Base-by-base conservation (phyloP, 2,888 invertebrate genomes). In the Ormyrus labotus region DNA sequence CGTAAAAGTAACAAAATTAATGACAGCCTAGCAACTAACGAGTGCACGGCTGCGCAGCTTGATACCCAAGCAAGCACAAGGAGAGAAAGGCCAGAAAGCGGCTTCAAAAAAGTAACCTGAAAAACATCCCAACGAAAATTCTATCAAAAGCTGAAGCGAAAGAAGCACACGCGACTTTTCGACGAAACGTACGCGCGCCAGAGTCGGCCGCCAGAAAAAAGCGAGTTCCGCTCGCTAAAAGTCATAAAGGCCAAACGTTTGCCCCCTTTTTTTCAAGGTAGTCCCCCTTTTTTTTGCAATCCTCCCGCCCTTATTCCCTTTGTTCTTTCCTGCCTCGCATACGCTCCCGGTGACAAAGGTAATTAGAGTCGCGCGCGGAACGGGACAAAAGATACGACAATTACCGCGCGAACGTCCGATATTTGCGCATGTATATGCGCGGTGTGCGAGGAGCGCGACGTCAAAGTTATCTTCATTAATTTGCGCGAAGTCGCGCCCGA, bases 381-480 rank as follows among this genome's bases (percentile, higher is more conserved):
- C 64, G 51, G 57, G 45, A 79, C 75, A 80, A 82, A 82, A 82
- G 82, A 79, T 79, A 76, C 73, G 82, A 80, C 79, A 82, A 82
- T 82, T 80, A 79, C 69, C 73, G 64, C 13, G 68, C 71, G 47
- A 68, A 68, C 65, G 57, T 68, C 75, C 69, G 45, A 53, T 61
- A 34, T 45, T 60, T 19, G 50, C 6, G 65, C n/a, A 50, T 19
- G 55, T 53, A 6, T 55, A 5, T 34, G 34, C 45, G 34, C 48
- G 74, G 55, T 34, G 11, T 58, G 48, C 53, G 60, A 51, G 58
- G 34, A 53, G 34, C 34, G 34, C 61, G 55, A 74, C 67, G 78
- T 78, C 80, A 80, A 78, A 80, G 82, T 82, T 82, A 82, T 82
- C 82, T 82, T 82, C 82, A 80, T 82, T 82, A 82, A 82, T 82